A percentile compares a stretch with the other conserved stretches of the same genome.
phyloP scores from a whole-genome alignment of 2,888 invertebrate species.

The Amphipoea lucens region DNA sequence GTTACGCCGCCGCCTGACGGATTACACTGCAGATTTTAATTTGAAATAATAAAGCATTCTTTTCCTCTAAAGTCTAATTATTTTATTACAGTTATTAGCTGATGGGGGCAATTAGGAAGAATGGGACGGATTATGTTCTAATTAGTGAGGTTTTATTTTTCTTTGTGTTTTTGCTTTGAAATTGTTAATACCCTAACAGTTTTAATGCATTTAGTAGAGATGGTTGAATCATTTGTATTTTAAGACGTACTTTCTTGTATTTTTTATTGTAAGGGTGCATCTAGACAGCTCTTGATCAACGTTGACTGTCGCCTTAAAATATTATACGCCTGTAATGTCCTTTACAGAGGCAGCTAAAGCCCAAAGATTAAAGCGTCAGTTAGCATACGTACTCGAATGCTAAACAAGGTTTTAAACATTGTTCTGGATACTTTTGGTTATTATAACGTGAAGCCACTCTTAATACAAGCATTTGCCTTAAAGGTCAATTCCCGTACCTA shows the following conservation, averaged over 20 bases:
- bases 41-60: conserved; percentile 85
- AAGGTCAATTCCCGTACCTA: too few relatives aligned
- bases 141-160: conserved; percentile 81
- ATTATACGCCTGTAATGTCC: too few relatives aligned
- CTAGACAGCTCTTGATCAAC: background rate
- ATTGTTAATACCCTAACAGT: background rate
- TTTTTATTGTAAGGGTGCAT: background rate
- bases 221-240: conserved; percentile 5
- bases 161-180: conserved; percentile 60
- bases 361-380: too few relatives aligned
- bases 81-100: conserved; percentile 84
- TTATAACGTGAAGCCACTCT: background rate
- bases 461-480: background rate
- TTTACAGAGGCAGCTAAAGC: too few relatives aligned
- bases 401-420: too few relatives aligned
- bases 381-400: too few relatives aligned
- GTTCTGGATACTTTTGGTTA: background rate
- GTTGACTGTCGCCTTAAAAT: too few relatives aligned
- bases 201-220: conserved; percentile 2
- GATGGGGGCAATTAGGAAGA: conserved; percentile 85
- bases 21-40: conserved; percentile 82
- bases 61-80: conserved; percentile 81
- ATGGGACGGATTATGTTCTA: conserved; percentile 83
- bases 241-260: background rate
- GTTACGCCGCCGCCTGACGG: conserved; percentile 81